phyloP scores from a whole-genome alignment of 2,113 vertebrate species.

The Anthoscopus minutus region DNA sequence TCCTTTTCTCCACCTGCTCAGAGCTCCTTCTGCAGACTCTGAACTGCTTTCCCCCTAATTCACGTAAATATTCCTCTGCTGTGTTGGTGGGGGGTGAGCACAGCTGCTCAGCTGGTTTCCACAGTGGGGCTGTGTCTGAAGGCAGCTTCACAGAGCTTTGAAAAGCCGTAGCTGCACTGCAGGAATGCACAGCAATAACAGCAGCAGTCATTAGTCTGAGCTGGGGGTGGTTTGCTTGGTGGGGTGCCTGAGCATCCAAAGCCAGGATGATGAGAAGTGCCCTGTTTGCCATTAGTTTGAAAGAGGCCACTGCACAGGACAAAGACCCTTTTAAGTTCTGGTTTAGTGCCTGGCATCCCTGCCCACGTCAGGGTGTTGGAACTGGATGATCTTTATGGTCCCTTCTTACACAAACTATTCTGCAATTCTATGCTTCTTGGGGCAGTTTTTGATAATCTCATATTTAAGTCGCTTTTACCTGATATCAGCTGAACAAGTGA shows the following conservation, averaged over 20 bases:
- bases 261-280: neutral
- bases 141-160: neutral
- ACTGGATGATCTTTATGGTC: neutral
- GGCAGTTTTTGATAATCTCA: neutral
- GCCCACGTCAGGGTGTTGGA: neutral
- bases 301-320: neutral
- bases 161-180: rapidly evolving
- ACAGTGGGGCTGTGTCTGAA: neutral
- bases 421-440: neutral
- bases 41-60: neutral
- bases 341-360: neutral
- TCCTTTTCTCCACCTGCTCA: neutral
- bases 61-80: neutral
- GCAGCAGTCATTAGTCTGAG: neutral
- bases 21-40: neutral
- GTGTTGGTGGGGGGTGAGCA: neutral
- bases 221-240: neutral
- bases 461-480: neutral
- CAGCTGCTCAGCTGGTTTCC: neutral
- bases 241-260: neutral
- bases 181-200: neutral
- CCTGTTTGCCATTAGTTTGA: rapidly evolving
- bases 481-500: neutral
- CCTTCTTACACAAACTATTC: neutral
- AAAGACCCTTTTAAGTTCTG: neutral